Evolutionary conservation across 2,888 invertebrate species (phyloP).

Genomic region (Podabrus alpinus): DNA sequence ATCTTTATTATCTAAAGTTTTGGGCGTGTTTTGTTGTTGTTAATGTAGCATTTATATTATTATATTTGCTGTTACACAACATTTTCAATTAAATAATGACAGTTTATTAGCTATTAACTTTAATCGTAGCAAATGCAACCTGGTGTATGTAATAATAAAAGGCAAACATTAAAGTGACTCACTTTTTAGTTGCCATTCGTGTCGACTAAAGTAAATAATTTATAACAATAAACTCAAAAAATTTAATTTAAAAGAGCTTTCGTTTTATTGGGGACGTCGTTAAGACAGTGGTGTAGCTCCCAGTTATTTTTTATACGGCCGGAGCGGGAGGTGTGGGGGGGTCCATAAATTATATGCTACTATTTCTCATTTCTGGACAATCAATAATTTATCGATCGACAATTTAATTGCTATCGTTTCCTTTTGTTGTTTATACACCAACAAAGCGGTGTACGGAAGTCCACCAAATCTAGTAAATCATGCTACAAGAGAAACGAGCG

Average conservation of each 20-base stretch:
- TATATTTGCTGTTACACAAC: conserved; percentile 2
- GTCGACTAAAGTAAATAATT: neutral
- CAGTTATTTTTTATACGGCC: no score
- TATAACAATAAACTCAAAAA: neutral
- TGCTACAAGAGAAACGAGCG: neutral
- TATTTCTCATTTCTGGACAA: neutral
- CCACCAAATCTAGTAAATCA: neutral
- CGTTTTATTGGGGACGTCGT: neutral
- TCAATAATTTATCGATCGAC: conserved; percentile 11
- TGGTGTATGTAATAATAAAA: conserved; percentile 1
- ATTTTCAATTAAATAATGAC: conserved; percentile 1
- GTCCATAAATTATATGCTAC: neutral
- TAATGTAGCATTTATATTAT: neutral
- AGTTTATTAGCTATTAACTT: conserved; percentile 4
- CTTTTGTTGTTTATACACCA: conserved; percentile 1
- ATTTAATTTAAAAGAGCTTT: neutral
- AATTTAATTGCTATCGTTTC: conserved; percentile 12
- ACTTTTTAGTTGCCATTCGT: neutral
- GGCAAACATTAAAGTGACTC: neutral
- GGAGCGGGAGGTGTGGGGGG: neutral
- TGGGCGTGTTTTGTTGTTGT: neutral
- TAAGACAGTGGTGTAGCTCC: neutral
- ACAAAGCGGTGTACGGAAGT: conserved; percentile 1
- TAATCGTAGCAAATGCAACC: neutral
- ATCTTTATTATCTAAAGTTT: neutral